phyloP scores from a whole-genome alignment of 2,797 vertebrate genomes.

The Sebastes diaconus region DNA sequence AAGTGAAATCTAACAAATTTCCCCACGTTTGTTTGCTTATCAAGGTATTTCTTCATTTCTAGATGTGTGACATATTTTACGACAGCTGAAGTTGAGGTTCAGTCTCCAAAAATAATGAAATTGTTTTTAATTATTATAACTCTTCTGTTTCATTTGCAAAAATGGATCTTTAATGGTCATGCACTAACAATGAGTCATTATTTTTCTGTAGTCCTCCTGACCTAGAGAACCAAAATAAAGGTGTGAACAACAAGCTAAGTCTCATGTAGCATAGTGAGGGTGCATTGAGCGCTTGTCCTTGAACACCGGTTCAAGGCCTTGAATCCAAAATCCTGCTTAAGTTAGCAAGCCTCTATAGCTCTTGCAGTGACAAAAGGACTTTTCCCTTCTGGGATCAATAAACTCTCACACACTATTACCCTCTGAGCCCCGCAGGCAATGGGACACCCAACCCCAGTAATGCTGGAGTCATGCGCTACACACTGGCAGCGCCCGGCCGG shows the following conservation, averaged over 20 bases:
- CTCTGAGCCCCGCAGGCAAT: slow-evolving; percentile 17
- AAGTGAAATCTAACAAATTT: not conserved
- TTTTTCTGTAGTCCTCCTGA: not conserved
- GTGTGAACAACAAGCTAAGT: not conserved
- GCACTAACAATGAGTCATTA: not conserved
- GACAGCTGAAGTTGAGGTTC: not conserved
- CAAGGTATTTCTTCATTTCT: not conserved
- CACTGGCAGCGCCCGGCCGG: not conserved
- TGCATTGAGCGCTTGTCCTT: not conserved
- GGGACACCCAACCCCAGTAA: slow-evolving; percentile 36
- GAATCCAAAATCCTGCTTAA: not conserved
- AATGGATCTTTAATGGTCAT: not conserved
- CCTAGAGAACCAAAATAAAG: not conserved
- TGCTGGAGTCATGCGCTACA: slow-evolving; percentile 16
- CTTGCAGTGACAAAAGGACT: slow-evolving; percentile 9
- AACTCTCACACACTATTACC: slow-evolving; percentile 45
- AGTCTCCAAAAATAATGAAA: not conserved
- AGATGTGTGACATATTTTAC: not conserved
- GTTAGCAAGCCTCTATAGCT: not conserved
- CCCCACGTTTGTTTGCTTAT: not conserved
- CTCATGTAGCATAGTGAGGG: not conserved
- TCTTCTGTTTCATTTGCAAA: not conserved
- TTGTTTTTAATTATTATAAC: not conserved
- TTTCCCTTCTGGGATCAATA: slow-evolving; percentile 45
- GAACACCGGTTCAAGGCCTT: not conserved